Evolutionary conservation across 2,113 vertebrate genomes (phyloP).

Genomic region (Psammodynastes pulverulentus): DNA sequence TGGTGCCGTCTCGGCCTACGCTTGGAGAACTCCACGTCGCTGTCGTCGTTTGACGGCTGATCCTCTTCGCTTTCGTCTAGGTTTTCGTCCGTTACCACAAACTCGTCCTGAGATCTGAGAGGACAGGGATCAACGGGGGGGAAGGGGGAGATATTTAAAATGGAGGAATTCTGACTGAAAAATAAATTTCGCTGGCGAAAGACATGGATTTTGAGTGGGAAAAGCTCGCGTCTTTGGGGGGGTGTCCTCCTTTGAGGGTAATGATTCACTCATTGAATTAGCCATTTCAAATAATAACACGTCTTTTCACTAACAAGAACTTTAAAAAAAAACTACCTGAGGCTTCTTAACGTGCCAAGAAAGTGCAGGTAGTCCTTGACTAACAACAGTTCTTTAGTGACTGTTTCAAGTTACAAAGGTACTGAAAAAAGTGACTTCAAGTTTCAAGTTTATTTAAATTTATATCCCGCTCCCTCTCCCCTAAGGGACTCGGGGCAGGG

Average conservation of each 20-base stretch:
- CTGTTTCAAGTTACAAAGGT: too few relatives aligned
- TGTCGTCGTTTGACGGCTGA: conserved; percentile 78
- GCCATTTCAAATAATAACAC: neutral
- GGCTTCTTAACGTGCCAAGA: too few relatives aligned
- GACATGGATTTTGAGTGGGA: neutral
- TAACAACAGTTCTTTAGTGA: too few relatives aligned
- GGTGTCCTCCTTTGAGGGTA: neutral
- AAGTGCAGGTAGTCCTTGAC: too few relatives aligned
- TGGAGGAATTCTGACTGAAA: fast-evolving
- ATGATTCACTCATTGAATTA: neutral
- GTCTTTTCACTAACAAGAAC: neutral
- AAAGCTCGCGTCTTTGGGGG: neutral
- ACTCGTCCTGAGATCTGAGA: conserved; percentile 87
- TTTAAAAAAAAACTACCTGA: neutral
- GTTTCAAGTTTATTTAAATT: too few relatives aligned
- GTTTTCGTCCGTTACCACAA: conserved; percentile 84
- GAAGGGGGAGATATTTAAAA: neutral
- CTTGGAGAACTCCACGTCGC: conserved; percentile 74
- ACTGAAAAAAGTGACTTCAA: too few relatives aligned
- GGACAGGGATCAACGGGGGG: neutral
- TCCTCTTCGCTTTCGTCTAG: conserved; percentile 80
- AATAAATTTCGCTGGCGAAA: neutral
- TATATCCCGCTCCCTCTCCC: too few relatives aligned
- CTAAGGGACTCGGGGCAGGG: too few relatives aligned
- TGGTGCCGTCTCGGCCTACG: conserved; percentile 69